phyloP scores from a whole-genome alignment of 2,797 vertebrate species.

The Sparidentex hasta region DNA sequence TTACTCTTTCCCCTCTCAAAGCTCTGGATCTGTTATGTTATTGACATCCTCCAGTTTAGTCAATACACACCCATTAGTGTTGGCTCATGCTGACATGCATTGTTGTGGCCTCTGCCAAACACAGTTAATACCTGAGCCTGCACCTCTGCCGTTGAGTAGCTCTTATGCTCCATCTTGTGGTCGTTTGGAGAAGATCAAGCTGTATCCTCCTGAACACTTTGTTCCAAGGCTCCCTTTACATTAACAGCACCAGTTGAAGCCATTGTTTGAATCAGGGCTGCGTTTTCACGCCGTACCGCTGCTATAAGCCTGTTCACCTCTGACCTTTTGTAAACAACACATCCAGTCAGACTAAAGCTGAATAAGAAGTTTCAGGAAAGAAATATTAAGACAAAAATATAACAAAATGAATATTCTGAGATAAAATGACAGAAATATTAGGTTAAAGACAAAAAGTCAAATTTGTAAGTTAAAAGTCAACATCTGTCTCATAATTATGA shows the following conservation, averaged over 20 bases:
- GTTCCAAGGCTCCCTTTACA: not conserved
- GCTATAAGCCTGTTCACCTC: not conserved
- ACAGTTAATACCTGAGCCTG: not conserved
- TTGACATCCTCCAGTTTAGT: constrained; percentile 44
- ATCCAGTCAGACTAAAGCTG: not conserved
- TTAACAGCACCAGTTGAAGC: not conserved
- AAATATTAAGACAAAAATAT: too few species aligned
- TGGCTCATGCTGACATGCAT: constrained; percentile 44
- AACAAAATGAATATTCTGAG: too few species aligned
- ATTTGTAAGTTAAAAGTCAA: too few species aligned
- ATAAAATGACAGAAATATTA: too few species aligned
- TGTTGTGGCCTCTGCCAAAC: constrained; percentile 38
- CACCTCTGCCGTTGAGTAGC: not conserved
- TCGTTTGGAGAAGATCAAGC: not conserved
- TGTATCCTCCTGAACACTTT: not conserved
- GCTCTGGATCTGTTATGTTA: constrained; percentile 43
- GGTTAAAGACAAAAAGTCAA: too few species aligned
- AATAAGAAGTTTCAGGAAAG: not conserved
- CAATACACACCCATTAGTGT: constrained; percentile 64
- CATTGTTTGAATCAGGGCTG: not conserved
- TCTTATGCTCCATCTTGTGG: constrained; percentile 72
- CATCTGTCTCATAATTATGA: too few species aligned
- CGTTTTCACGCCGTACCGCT: not conserved
- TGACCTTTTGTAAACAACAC: not conserved
- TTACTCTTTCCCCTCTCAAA: constrained; percentile 5